Conservation (phyloP, 1,140 invertebrate species). For the Drosophila dunni region DNA sequence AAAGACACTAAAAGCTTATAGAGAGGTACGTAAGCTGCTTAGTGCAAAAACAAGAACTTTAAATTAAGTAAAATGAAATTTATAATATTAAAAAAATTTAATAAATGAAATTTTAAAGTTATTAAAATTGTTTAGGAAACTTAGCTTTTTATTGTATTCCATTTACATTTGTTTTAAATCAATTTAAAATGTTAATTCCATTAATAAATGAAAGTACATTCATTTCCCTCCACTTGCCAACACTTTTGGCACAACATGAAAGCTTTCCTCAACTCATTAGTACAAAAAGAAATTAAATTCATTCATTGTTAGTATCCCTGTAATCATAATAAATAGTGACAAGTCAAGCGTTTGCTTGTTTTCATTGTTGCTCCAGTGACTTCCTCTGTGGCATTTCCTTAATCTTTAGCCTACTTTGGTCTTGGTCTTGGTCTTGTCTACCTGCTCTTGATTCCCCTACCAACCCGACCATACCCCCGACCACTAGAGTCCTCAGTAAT, state of each 20-base stretch:
- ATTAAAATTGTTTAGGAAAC: too few species aligned
- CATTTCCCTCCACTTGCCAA: constrained; percentile 2
- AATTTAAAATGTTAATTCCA: too few species aligned
- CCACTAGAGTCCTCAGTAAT: constrained; percentile 40
- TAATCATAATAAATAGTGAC: constrained; percentile 36
- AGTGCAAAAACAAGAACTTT: constrained; percentile 26
- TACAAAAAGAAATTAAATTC: constrained; percentile 15
- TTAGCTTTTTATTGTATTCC: too few species aligned
- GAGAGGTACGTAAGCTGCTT: constrained; percentile 53
- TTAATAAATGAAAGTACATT: background rate
- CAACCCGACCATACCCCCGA: constrained; percentile 19
- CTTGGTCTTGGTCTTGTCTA: constrained; percentile 22
- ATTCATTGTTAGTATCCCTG: constrained; percentile 28
- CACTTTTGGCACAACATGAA: constrained; percentile 7
- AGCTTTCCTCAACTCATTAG: constrained; percentile 8
- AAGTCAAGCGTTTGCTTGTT: constrained; percentile 36
- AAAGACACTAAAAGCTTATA: constrained; percentile 49
- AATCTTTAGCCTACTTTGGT: constrained; percentile 44
- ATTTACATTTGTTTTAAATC: too few species aligned
- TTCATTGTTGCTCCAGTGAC: constrained; percentile 65
- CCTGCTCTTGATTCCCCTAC: background rate
- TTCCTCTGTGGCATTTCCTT: constrained; percentile 59
- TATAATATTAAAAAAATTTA: too few species aligned
- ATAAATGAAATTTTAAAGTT: too few species aligned
- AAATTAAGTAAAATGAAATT: background rate